Base-by-base conservation (phyloP, 2,888 invertebrate genomes). In the Noctua pronuba region DNA sequence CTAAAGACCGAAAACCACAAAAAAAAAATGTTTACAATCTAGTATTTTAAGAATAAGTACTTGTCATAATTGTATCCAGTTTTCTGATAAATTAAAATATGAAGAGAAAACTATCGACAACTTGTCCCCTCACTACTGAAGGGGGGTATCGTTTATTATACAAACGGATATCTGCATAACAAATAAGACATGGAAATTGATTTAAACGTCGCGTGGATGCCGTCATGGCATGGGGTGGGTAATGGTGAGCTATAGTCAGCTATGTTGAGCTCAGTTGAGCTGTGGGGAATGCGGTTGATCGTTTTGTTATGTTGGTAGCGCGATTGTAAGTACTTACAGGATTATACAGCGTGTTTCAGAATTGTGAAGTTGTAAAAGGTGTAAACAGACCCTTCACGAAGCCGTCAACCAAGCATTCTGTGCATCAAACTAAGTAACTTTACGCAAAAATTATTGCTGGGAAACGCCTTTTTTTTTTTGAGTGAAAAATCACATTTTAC, bases 151-250 rank as follows among this genome's bases (percentile, higher is more conserved):
- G 77, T 79, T 86, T 86, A 82, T 86, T 86, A 82, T 84, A 77
- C 84, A 86, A 83, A 79, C 80, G 70, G 80, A 85, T 92, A 95
- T 95, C 94, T 94, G 92, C 95, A 96, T 95, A 88, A 93, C 95
- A 95, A 95, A 90, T 86, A 83, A 78, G 78, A 92, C 95, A 94
- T 91, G 94, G 91, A 93, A 95, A 95, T 95, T 92, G 94, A 95
- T 95, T 95, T 95, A 95, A 93, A 91, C 92, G 93, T 91, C 93
- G 93, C 93, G 93, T 90, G 88, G 71, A 89, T 88, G 83, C 71
- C 72, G 70, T 77, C 70, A 64, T 70, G 66, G 73, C 41, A 24
- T 73, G 75, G 79, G 79, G 73, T 80, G 80, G 75, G 18, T 75
- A 65, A 82, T 80, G 81, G 80, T 77, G 86, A 72, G 67, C 38